These are phyloP conservation scores for Enteromius thamalakanensis DNA, from an alignment of 2,797 vertebrate genomes.

Conservation along the genomic window DNA sequence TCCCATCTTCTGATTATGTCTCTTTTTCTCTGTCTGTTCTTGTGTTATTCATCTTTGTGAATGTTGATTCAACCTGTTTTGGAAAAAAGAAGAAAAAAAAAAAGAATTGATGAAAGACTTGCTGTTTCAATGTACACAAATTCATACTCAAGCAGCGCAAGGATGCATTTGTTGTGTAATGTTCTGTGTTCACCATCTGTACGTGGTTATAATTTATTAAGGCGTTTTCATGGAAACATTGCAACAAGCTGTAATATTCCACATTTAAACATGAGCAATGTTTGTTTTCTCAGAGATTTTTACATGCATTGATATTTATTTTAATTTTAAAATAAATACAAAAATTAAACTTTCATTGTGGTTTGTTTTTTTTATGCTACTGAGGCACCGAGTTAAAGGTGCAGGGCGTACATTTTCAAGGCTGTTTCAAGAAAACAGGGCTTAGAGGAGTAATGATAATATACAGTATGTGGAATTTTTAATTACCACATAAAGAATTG, in stretches of 20 bases:
- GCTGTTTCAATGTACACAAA: slow-evolving; percentile 25
- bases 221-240: slow-evolving; percentile 37
- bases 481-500: no score
- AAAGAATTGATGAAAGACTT: slow-evolving; percentile 1
- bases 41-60: slow-evolving; percentile 19
- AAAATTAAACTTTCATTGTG: slow-evolving; percentile 8
- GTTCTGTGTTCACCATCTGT: slow-evolving; percentile 37
- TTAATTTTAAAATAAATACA: slow-evolving; percentile 43
- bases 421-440: no score
- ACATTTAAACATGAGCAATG: slow-evolving; percentile 33
- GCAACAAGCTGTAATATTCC: slow-evolving; percentile 32
- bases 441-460: no score
- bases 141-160: slow-evolving; percentile 5
- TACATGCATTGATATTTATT: slow-evolving; percentile 47
- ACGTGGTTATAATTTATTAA: slow-evolving; percentile 37
- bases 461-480: no score
- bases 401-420: no score
- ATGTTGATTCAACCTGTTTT: slow-evolving; percentile 15
- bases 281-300: slow-evolving; percentile 44
- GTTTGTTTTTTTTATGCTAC: background rate
- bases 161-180: slow-evolving; percentile 5
- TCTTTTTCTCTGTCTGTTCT: slow-evolving; percentile 11
- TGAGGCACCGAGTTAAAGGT: background rate
- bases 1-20: background rate
- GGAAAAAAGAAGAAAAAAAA: background rate